These are phyloP conservation scores for Poecilia latipinna DNA, from an alignment of 2,113 vertebrate genomes.

Conservation along the genomic window DNA sequence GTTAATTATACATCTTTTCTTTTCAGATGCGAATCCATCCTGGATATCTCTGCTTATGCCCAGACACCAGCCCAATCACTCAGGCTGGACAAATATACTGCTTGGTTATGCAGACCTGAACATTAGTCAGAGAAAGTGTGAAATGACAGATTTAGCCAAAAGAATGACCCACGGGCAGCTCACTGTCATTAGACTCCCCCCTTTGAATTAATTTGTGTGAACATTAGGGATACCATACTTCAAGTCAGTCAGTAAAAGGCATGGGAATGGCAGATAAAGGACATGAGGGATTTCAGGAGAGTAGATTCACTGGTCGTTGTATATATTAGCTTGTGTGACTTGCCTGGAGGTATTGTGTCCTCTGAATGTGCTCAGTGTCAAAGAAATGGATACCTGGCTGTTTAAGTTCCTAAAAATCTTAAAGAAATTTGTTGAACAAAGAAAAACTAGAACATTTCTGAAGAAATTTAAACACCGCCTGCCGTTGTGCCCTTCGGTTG, in stretches of 20 bases:
- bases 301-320: constrained; percentile 73
- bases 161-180: constrained; percentile 80
- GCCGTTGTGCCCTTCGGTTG: no score
- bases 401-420: constrained; percentile 55
- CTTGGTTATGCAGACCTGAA: constrained; percentile 68
- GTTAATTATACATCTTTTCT: constrained; percentile 50
- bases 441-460: no score
- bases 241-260: constrained; percentile 79
- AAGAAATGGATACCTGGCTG: constrained; percentile 75
- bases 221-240: constrained; percentile 85
- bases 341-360: constrained; percentile 56
- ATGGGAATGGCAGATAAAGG: constrained; percentile 82
- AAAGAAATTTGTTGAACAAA: neutral
- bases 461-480: no score
- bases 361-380: constrained; percentile 37
- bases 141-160: constrained; percentile 82
- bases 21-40: constrained; percentile 35
- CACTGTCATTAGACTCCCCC: constrained; percentile 77
- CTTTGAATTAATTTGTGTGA: constrained; percentile 85
- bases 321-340: constrained; percentile 73
- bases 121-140: constrained; percentile 72
- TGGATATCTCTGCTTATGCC: constrained; percentile 28
- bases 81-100: constrained; percentile 67
- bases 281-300: constrained; percentile 76
- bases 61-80: constrained; percentile 42